Evolutionary conservation across 2,888 invertebrate genomes (phyloP).

Genomic region (Pyrrhia umbra): DNA sequence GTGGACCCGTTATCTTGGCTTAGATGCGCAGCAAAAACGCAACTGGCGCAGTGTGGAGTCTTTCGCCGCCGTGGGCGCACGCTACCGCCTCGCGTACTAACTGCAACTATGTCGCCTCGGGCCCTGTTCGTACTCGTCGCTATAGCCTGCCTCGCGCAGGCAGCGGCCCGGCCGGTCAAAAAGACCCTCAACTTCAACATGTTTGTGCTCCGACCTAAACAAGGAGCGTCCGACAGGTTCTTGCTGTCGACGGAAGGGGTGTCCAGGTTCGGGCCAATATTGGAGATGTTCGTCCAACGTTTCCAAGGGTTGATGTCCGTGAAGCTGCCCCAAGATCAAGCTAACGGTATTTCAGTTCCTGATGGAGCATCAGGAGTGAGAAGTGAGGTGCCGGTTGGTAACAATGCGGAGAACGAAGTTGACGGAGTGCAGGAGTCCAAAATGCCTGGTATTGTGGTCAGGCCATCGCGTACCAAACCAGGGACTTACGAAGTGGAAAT

Average conservation of each 20-base stretch:
- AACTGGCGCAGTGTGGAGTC: constrained; percentile 79
- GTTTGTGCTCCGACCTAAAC: constrained; percentile 82
- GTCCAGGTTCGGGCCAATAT: constrained; percentile 92
- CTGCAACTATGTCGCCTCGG: constrained; percentile 64
- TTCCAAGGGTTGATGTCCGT: constrained; percentile 93
- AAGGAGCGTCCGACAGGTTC: constrained; percentile 77
- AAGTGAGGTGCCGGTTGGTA: constrained; percentile 67
- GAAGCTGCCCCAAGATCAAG: constrained; percentile 90
- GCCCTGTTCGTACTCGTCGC: constrained; percentile 73
- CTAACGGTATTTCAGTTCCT: constrained; percentile 72
- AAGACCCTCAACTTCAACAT: constrained; percentile 86
- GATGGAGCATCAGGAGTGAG: constrained; percentile 46
- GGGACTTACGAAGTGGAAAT: constrained; percentile 85
- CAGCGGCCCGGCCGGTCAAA: constrained; percentile 77
- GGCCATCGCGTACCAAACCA: constrained; percentile 81
- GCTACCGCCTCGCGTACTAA: constrained; percentile 63
- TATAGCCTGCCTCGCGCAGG: constrained; percentile 73
- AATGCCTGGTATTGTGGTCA: constrained; percentile 81
- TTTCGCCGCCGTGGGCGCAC: constrained; percentile 77
- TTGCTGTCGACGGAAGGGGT: constrained; percentile 81
- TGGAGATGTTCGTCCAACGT: constrained; percentile 92
- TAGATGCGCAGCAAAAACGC: constrained; percentile 85
- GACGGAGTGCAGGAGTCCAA: constrained; percentile 84
- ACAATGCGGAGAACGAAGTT: constrained; percentile 86
- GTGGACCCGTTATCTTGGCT: constrained; percentile 86